phyloP scores from a whole-genome alignment of 2,888 invertebrate species.

The Barypeithes pellucidus region DNA sequence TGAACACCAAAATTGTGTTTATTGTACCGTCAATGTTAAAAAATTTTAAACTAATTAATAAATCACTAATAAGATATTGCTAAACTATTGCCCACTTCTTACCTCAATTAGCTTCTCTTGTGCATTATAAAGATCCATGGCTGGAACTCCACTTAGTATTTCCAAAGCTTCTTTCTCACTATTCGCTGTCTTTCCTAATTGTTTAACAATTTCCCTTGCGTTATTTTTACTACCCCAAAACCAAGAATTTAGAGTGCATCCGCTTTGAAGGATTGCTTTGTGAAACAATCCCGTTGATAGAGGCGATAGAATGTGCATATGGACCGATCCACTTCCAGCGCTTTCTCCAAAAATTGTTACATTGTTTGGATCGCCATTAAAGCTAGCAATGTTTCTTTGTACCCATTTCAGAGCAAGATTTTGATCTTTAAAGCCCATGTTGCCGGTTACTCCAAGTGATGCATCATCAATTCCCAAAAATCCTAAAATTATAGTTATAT shows the following conservation, averaged over 20 bases:
- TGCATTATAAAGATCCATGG: slow-evolving; percentile 50
- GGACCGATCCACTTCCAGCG: slow-evolving; percentile 48
- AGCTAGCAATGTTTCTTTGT: slow-evolving; percentile 70
- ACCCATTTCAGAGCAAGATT: slow-evolving; percentile 72
- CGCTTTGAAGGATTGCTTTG: slow-evolving; percentile 62
- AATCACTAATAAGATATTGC: too few species aligned
- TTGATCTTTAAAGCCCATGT: slow-evolving; percentile 73
- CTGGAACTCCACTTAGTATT: slow-evolving; percentile 50
- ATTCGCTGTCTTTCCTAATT: slow-evolving; percentile 54
- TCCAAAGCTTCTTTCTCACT: slow-evolving; percentile 58
- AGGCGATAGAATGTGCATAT: slow-evolving; percentile 48
- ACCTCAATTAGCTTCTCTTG: slow-evolving; percentile 55
- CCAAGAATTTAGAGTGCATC: slow-evolving; percentile 57
- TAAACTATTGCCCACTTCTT: too few species aligned
- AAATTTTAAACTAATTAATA: too few species aligned
- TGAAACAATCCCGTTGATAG: slow-evolving; percentile 58
- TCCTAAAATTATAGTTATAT: slow-evolving; percentile 25
- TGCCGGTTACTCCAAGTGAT: slow-evolving; percentile 68
- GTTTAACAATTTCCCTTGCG: slow-evolving; percentile 48
- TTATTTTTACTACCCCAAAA: slow-evolving; percentile 42
- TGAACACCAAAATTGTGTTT: too few species aligned
- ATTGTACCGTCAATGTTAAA: too few species aligned
- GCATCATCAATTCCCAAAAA: slow-evolving; percentile 43
- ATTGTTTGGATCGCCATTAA: slow-evolving; percentile 72
- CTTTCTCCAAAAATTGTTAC: slow-evolving; percentile 66